These are phyloP conservation scores for Ibycter americanus DNA, from an alignment of 2,797 vertebrate genomes.

Conservation along the genomic window DNA sequence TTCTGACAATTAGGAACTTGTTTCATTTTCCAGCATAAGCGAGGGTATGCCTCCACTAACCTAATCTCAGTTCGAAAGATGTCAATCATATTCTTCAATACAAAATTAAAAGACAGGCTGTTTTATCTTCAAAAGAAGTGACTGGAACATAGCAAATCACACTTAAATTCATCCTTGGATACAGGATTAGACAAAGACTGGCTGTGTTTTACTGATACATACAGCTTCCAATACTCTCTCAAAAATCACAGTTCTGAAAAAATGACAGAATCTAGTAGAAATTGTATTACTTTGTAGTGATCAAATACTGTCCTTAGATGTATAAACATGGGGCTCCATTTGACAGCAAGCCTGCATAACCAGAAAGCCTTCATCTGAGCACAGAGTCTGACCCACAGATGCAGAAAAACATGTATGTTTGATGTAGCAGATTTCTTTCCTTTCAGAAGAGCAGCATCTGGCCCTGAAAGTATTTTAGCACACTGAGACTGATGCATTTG, in stretches of 20 bases:
- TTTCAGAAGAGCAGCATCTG: conserved; percentile 51
- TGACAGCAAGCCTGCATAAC: background rate
- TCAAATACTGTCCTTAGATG: background rate
- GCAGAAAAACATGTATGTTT: background rate
- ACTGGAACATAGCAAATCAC: conserved; percentile 18
- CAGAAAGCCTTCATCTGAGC: background rate
- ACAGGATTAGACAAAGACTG: conserved; percentile 6
- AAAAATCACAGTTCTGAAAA: background rate
- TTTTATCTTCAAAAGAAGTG: conserved; percentile 50
- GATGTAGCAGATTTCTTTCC: conserved; percentile 17
- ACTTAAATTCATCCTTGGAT: background rate
- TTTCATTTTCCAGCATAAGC: conserved; percentile 30
- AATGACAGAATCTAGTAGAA: conserved; percentile 6
- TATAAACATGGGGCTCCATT: background rate
- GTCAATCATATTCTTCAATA: conserved; percentile 37
- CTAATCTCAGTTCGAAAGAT: conserved; percentile 48
- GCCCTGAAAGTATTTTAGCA: conserved; percentile 52
- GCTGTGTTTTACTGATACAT: background rate
- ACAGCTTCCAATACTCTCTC: background rate
- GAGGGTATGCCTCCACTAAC: background rate
- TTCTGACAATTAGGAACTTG: conserved; percentile 60
- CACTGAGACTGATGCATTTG: conserved; percentile 22
- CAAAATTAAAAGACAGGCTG: conserved; percentile 33
- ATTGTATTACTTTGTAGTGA: background rate
- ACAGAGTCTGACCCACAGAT: conserved; percentile 23